phyloP scores from a whole-genome alignment of 1,140 invertebrate genomes.

The Trichonephila inaurata region DNA sequence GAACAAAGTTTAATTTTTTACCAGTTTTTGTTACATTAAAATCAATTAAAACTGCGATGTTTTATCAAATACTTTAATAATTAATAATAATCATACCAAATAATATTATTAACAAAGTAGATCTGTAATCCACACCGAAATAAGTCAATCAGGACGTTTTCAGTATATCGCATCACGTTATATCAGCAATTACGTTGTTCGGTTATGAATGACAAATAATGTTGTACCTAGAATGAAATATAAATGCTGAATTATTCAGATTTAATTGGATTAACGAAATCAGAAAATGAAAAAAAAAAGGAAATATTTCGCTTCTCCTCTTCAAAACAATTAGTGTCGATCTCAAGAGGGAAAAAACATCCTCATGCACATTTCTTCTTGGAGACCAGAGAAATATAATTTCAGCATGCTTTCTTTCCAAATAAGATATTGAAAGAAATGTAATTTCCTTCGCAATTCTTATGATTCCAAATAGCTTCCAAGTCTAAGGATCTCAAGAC shows the following conservation, averaged over 20 bases:
- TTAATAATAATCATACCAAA: too few species aligned
- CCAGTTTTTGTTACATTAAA: too few species aligned
- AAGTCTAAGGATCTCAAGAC: background rate
- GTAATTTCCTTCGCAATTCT: background rate
- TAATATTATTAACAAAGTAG: too few species aligned
- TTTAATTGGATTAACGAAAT: background rate
- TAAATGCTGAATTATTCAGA: background rate
- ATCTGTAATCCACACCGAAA: too few species aligned
- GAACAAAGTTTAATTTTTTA: too few species aligned
- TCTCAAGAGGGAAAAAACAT: background rate
- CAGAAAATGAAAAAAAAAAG: background rate
- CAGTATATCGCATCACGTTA: too few species aligned
- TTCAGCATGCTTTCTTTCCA: background rate
- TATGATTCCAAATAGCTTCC: background rate
- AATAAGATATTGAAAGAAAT: background rate
- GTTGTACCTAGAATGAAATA: too few species aligned
- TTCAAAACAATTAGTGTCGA: background rate
- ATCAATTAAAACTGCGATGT: too few species aligned
- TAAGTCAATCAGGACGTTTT: too few species aligned
- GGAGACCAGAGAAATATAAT: background rate
- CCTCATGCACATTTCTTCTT: background rate
- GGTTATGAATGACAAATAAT: accelerated
- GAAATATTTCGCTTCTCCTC: background rate
- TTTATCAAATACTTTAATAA: too few species aligned
- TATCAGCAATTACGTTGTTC: too few species aligned